Conservation (phyloP, 2,888 invertebrate genomes). For the Eledone cirrhosa region DNA sequence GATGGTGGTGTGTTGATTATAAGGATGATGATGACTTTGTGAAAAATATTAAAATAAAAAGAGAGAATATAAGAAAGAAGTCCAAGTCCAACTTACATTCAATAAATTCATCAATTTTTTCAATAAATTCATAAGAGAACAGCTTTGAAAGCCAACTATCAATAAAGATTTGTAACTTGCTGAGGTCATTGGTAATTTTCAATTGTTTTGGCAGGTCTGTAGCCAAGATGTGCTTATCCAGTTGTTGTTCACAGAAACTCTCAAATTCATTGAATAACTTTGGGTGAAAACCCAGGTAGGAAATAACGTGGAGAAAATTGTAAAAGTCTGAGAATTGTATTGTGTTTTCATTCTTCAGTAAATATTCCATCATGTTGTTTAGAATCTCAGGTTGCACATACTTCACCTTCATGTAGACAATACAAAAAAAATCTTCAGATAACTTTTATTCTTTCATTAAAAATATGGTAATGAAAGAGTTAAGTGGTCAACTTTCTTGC, state of each 20-base stretch:
- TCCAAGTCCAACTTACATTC: constrained; percentile 35
- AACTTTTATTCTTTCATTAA: too few species aligned
- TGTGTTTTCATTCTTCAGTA: constrained; percentile 17
- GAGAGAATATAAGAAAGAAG: neutral
- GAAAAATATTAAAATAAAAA: neutral
- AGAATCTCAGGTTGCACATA: constrained; percentile 36
- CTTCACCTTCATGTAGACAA: too few species aligned
- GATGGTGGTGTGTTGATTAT: too few species aligned
- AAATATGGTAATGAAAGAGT: too few species aligned
- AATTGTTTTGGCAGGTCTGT: constrained; percentile 31
- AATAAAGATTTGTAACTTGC: constrained; percentile 40
- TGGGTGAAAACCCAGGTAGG: constrained; percentile 37
- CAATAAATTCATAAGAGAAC: constrained; percentile 43
- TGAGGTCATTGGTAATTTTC: constrained; percentile 33
- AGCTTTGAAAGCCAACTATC: constrained; percentile 36
- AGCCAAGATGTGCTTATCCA: constrained; percentile 22
- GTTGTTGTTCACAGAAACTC: constrained; percentile 29
- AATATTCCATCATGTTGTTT: constrained; percentile 35
- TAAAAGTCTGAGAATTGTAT: constrained; percentile 20
- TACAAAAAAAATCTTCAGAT: too few species aligned
- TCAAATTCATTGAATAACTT: constrained; percentile 34
- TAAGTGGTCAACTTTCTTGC: too few species aligned
- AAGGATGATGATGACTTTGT: too few species aligned
- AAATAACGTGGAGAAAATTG: constrained; percentile 19
- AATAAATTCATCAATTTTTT: constrained; percentile 38